Evolutionary conservation across 2,113 vertebrate genomes (phyloP).

Genomic region (Orycteropus afer): DNA sequence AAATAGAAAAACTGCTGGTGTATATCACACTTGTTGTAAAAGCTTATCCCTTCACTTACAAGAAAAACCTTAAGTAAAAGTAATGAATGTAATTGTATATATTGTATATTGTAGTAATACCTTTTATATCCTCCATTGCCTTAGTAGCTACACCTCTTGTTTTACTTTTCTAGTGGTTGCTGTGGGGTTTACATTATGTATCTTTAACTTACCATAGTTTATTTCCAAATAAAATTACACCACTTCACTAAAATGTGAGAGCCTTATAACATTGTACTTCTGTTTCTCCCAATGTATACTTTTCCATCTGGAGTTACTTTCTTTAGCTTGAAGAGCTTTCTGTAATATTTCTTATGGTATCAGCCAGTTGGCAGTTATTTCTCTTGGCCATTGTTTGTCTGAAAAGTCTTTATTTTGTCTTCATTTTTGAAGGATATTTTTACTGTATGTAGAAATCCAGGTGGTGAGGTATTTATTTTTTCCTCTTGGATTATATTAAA

Average conservation of each 20-base stretch:
- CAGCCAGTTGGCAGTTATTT: constrained; percentile 34
- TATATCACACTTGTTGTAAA: background rate
- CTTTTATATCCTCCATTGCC: background rate
- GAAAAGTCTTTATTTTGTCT: constrained; percentile 24
- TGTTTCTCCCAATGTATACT: background rate
- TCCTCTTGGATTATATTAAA: background rate
- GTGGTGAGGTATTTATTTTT: background rate
- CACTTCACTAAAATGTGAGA: constrained; percentile 14
- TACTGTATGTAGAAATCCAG: background rate
- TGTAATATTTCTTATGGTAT: constrained; percentile 35
- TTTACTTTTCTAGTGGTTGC: constrained; percentile 23
- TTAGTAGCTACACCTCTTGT: background rate
- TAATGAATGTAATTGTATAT: constrained; percentile 22
- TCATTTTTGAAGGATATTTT: constrained; percentile 5
- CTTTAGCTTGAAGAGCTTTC: constrained; percentile 18
- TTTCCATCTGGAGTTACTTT: constrained; percentile 50
- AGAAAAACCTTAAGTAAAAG: constrained; percentile 10
- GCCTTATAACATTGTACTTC: background rate
- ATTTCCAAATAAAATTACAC: constrained; percentile 34
- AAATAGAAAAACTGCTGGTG: background rate
- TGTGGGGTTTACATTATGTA: background rate
- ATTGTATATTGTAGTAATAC: background rate
- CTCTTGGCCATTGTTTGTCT: background rate
- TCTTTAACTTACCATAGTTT: constrained; percentile 18
- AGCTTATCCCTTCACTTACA: background rate